Conservation (phyloP, 2,888 invertebrate genomes). For the Peribatodes rhomboidaria region DNA sequence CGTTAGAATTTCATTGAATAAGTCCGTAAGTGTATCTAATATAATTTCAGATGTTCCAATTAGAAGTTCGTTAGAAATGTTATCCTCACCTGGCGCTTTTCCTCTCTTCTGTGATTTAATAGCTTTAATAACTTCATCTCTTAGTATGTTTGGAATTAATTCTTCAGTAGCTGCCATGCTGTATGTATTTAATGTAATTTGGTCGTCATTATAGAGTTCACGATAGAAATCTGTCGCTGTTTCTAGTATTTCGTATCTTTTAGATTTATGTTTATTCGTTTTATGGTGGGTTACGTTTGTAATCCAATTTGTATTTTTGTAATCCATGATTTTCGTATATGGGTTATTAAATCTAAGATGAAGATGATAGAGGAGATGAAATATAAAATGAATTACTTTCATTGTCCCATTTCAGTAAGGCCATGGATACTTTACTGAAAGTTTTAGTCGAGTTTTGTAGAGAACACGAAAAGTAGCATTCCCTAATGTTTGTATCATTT, state of each 20-base stretch:
- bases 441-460: too few relatives aligned
- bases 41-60: not conserved
- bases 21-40: not conserved
- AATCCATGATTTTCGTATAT: too few relatives aligned
- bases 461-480: too few relatives aligned
- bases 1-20: slow-evolving; percentile 1
- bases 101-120: slow-evolving; percentile 31
- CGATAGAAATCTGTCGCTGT: slow-evolving; percentile 28
- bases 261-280: slow-evolving; percentile 8
- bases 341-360: too few relatives aligned
- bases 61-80: slow-evolving; percentile 14
- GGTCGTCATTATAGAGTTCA: slow-evolving; percentile 2
- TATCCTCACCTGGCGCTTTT: slow-evolving; percentile 33
- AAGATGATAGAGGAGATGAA: too few relatives aligned
- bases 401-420: too few relatives aligned
- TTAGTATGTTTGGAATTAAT: slow-evolving; percentile 19
- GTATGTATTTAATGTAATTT: not conserved
- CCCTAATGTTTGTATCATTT: too few relatives aligned
- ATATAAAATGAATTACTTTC: too few relatives aligned
- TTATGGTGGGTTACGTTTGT: slow-evolving; percentile 19
- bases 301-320: slow-evolving; percentile 23
- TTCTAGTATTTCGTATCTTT: slow-evolving; percentile 19
- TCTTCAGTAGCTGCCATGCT: not conserved
- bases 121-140: slow-evolving; percentile 29
- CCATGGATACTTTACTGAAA: too few relatives aligned